Evolutionary conservation across 1,140 invertebrate species (phyloP).

Genomic region (Nasonia longicornis): DNA sequence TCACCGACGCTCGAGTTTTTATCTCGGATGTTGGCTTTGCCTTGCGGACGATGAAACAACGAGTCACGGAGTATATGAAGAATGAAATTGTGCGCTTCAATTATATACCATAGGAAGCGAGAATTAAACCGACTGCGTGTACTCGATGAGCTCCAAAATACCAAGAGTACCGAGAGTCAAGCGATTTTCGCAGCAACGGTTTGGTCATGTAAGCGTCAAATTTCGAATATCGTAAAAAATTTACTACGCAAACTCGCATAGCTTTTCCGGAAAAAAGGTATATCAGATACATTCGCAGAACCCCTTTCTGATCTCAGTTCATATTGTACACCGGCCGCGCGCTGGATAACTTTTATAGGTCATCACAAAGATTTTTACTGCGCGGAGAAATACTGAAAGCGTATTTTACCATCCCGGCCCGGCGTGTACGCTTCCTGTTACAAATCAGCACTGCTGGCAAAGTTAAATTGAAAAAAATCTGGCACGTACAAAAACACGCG

Average conservation of each 20-base stretch:
- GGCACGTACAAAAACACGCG: background rate
- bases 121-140: background rate
- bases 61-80: background rate
- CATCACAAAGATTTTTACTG: background rate
- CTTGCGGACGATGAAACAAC: background rate
- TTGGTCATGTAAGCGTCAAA: too few species aligned
- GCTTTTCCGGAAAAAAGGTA: background rate
- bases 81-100: background rate
- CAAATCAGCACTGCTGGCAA: background rate
- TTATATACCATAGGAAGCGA: background rate
- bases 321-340: background rate
- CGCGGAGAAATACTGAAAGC: background rate
- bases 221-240: background rate
- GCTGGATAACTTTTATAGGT: background rate
- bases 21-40: background rate
- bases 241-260: background rate
- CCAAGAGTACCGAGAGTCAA: too few species aligned
- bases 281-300: background rate
- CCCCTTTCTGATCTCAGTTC: background rate
- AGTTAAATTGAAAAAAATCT: conserved; percentile 1
- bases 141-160: too few species aligned
- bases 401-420: background rate
- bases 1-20: background rate
- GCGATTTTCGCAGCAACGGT: too few species aligned
- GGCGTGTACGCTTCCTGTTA: background rate